These are phyloP conservation scores for Asobara japonica DNA, from an alignment of 1,140 invertebrate genomes.

Conservation along the genomic window DNA sequence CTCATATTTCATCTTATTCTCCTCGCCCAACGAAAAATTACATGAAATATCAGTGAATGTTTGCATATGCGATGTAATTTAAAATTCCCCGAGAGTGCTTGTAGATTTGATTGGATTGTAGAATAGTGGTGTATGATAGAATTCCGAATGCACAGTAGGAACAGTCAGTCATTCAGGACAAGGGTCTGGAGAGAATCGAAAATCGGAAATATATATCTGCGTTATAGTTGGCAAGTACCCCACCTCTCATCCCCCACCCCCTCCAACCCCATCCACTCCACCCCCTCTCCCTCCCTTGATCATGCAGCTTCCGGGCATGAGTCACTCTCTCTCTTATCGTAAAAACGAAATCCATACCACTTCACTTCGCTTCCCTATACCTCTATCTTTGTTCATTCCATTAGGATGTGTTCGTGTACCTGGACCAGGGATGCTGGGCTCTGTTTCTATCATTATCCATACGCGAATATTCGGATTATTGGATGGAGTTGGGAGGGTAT, in stretches of 20 bases:
- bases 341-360: slow-evolving; percentile 12
- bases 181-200: slow-evolving; percentile 13
- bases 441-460: background rate
- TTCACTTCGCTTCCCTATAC: background rate
- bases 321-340: background rate
- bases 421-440: background rate
- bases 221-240: background rate
- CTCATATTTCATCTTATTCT: background rate
- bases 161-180: background rate
- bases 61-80: slow-evolving; percentile 12
- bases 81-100: background rate
- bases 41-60: background rate
- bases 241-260: background rate
- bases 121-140: background rate
- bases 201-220: slow-evolving; percentile 2
- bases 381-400: background rate
- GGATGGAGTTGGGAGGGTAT: background rate
- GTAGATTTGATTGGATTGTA: slow-evolving; percentile 6
- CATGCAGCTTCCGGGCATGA: background rate
- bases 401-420: background rate
- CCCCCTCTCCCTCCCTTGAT: background rate
- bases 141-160: background rate
- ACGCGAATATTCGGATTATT: background rate
- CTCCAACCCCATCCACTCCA: background rate
- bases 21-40: background rate